phyloP scores from a whole-genome alignment of 2,888 invertebrate species.

The Beris chalybata region DNA sequence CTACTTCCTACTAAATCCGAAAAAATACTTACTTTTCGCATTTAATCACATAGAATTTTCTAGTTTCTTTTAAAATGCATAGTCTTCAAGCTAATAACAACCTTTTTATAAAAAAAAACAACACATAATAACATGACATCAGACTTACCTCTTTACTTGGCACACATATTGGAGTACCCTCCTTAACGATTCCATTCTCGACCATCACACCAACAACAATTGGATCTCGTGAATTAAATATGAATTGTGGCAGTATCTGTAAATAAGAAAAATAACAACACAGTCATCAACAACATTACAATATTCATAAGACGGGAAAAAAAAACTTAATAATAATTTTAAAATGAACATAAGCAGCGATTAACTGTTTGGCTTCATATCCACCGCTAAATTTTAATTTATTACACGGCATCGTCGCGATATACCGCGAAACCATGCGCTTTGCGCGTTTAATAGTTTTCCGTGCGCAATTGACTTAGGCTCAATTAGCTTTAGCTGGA shows the following conservation, averaged over 20 bases:
- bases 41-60: no score
- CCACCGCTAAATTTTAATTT: slow-evolving; percentile 17
- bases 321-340: slow-evolving; percentile 10
- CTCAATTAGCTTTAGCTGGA: no score
- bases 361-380: slow-evolving; percentile 11
- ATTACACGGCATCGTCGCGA: not conserved
- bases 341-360: slow-evolving; percentile 14
- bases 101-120: no score
- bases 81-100: no score
- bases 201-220: slow-evolving; percentile 96
- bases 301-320: slow-evolving; percentile 5
- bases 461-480: no score
- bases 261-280: slow-evolving; percentile 39
- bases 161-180: slow-evolving; percentile 97
- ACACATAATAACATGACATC: not conserved
- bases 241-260: slow-evolving; percentile 78
- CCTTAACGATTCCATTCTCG: slow-evolving; percentile 92
- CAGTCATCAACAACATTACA: slow-evolving; percentile 11
- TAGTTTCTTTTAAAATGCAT: no score
- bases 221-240: slow-evolving; percentile 98
- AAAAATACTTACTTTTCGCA: no score
- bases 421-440: no score
- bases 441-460: no score
- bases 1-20: no score
- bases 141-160: slow-evolving; percentile 86